Evolutionary conservation across 2,888 invertebrate species (phyloP).

Genomic region (Malthinus flaveolus): DNA sequence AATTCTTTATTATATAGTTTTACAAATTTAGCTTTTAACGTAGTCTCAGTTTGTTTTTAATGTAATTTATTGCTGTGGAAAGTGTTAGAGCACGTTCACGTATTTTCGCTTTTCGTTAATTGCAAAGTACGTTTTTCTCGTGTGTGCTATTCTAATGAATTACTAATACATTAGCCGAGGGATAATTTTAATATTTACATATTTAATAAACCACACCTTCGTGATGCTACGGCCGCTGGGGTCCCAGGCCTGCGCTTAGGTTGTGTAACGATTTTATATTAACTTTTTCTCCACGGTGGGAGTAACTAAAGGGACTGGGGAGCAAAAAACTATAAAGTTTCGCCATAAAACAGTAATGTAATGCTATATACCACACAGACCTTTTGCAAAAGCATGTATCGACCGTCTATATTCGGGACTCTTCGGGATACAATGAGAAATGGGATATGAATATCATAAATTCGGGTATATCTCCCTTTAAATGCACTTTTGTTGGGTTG

Average conservation of each 20-base stretch:
- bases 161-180: slow-evolving; percentile 5
- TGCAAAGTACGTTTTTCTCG: neutral
- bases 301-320: slow-evolving; percentile 27
- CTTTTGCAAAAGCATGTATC: slow-evolving; percentile 33
- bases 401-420: slow-evolving; percentile 36
- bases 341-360: slow-evolving; percentile 48
- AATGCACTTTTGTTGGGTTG: slow-evolving; percentile 11
- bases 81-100: no score
- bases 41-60: no score
- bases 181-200: slow-evolving; percentile 26
- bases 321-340: slow-evolving; percentile 48
- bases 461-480: slow-evolving; percentile 21
- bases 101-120: neutral
- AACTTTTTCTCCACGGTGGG: slow-evolving; percentile 30
- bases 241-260: slow-evolving; percentile 27
- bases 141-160: neutral
- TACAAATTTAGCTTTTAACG: no score
- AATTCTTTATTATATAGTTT: no score
- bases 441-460: slow-evolving; percentile 24
- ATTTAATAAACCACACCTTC: slow-evolving; percentile 31
- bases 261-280: slow-evolving; percentile 44
- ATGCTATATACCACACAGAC: slow-evolving; percentile 39
- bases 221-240: slow-evolving; percentile 19
- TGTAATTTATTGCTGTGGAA: no score
- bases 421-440: slow-evolving; percentile 12